A percentile compares a stretch with the other conserved stretches of the same genome.
These are phyloP conservation scores for Lasioglossum lativentre DNA, from an alignment of 2,888 invertebrate genomes.

Conservation along the genomic window DNA sequence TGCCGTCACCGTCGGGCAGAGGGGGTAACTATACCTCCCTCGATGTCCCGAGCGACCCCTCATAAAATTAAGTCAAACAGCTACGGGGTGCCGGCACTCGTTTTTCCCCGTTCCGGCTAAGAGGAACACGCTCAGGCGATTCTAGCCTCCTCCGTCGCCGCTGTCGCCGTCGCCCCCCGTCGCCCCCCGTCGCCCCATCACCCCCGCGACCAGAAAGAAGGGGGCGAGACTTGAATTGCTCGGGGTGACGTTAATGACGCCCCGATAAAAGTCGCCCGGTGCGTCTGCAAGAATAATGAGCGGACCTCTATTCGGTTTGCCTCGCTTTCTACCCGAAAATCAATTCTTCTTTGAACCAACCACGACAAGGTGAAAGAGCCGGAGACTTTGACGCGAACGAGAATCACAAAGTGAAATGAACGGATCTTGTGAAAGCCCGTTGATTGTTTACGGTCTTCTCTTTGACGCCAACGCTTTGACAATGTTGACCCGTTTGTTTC, in stretches of 20 bases:
- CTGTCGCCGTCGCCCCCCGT: slow-evolving; percentile 34
- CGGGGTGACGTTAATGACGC: slow-evolving; percentile 62
- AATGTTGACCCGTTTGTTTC: background rate
- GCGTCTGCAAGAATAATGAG: slow-evolving; percentile 20
- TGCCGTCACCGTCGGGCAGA: slow-evolving; percentile 34
- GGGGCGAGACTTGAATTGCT: slow-evolving; percentile 58
- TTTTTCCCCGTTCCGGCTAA: slow-evolving; percentile 74
- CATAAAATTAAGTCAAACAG: slow-evolving; percentile 83
- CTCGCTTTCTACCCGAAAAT: background rate
- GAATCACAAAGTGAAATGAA: background rate
- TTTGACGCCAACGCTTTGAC: background rate
- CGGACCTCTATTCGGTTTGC: background rate
- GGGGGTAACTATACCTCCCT: slow-evolving; percentile 67
- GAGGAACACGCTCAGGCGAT: slow-evolving; percentile 56
- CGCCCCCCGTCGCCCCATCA: slow-evolving; percentile 42
- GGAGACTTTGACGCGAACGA: background rate
- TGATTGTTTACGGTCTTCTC: background rate
- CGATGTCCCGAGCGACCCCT: slow-evolving; percentile 72
- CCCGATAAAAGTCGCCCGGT: slow-evolving; percentile 42
- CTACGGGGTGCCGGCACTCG: slow-evolving; percentile 76
- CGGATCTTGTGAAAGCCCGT: background rate
- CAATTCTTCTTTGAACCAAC: background rate
- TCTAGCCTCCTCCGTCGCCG: background rate
- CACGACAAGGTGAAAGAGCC: background rate
- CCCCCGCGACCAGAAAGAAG: slow-evolving; percentile 47